Conservation (phyloP, 2,113 vertebrate genomes). For the Empidonax traillii region DNA sequence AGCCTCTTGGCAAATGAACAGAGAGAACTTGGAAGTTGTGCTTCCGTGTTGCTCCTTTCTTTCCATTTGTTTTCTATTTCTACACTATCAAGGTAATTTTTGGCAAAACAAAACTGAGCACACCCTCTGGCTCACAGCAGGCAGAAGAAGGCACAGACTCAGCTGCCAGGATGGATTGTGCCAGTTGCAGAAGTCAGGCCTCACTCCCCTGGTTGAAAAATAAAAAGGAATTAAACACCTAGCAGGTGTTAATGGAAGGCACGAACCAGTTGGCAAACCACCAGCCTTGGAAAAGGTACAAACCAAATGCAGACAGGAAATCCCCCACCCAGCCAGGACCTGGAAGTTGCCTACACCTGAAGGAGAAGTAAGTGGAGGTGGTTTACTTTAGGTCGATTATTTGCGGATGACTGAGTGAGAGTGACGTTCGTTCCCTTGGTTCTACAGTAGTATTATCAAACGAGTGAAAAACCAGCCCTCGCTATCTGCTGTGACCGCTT, state of each 20-base stretch:
- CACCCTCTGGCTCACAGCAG: not conserved
- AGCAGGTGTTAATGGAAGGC: slow-evolving; percentile 24
- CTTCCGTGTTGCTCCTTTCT: not conserved
- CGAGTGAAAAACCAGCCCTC: not conserved
- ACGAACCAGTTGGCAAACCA: slow-evolving; percentile 39
- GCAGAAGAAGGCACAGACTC: not conserved
- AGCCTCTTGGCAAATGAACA: not conserved
- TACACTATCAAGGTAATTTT: not conserved
- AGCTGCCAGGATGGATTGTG: not conserved
- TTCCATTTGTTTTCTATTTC: not conserved
- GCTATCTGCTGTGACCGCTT: not conserved
- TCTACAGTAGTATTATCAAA: not conserved
- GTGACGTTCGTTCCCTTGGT: not conserved
- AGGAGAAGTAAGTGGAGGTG: not conserved
- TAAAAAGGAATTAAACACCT: slow-evolving; percentile 6
- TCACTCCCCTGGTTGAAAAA: slow-evolving; percentile 28
- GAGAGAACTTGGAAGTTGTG: not conserved
- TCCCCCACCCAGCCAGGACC: slow-evolving; percentile 30
- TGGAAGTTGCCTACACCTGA: slow-evolving; percentile 13
- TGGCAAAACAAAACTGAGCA: not conserved
- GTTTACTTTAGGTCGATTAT: slow-evolving; percentile 4
- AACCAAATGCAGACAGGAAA: slow-evolving; percentile 70
- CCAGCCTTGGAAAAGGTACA: slow-evolving; percentile 65
- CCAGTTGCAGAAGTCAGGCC: not conserved
- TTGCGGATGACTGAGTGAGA: not conserved